A percentile compares a stretch with the other conserved stretches of the same genome.
phyloP scores from a whole-genome alignment of 92 coral and sea anemone species.

The Palythoa heliodiscus region DNA sequence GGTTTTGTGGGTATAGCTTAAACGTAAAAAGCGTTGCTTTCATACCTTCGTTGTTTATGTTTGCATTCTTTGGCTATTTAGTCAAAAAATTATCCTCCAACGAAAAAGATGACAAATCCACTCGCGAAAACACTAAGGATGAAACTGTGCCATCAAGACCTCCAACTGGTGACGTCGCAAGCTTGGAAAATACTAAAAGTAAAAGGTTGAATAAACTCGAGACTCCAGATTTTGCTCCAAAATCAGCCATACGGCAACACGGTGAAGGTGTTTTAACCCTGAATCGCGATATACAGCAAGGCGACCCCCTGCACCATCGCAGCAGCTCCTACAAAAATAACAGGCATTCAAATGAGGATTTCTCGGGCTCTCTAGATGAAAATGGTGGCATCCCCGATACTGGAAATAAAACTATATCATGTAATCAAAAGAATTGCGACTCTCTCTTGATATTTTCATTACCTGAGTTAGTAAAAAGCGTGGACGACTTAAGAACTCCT shows the following conservation, averaged over 20 bases:
- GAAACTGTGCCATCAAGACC: not conserved
- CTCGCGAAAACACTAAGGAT: not conserved
- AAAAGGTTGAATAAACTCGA: not conserved
- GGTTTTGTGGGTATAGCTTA: conserved; percentile 62
- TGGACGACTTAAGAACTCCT: not conserved
- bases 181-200: too few relatives aligned
- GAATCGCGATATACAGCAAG: conserved; percentile 14
- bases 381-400: not conserved
- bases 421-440: not conserved
- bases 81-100: conserved; percentile 75
- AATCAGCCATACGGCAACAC: not conserved
- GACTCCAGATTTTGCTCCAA: not conserved
- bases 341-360: not conserved
- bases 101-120: conserved; percentile 35
- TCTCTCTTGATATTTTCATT: conserved; percentile 10
- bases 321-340: not conserved
- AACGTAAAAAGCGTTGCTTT: conserved; percentile 84
- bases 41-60: conserved; percentile 71
- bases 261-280: not conserved
- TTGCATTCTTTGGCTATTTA: conserved; percentile 70
- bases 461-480: conserved; percentile 3
- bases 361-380: conserved; percentile 10
- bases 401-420: not conserved
- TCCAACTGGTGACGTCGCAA: not conserved
- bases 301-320: not conserved